phyloP scores from a whole-genome alignment of 1,140 invertebrate species.

The Choristoneura fumiferana region DNA sequence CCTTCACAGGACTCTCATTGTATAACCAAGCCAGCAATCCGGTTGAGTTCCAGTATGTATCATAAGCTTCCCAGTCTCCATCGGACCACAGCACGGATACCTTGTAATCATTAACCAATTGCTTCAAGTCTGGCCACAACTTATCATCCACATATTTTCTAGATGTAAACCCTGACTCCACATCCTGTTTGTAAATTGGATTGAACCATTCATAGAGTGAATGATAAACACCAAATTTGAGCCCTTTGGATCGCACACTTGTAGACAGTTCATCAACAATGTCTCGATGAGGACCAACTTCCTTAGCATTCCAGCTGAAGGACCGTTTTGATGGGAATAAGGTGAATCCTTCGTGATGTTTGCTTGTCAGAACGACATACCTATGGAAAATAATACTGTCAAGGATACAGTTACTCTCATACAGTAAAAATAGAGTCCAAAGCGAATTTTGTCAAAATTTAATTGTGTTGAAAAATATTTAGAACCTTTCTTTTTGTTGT shows the following conservation, averaged over 20 bases:
- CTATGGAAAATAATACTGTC: slow-evolving; percentile 68
- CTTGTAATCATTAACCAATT: slow-evolving; percentile 87
- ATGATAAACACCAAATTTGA: slow-evolving; percentile 93
- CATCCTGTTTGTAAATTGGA: slow-evolving; percentile 89
- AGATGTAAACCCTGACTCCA: slow-evolving; percentile 82
- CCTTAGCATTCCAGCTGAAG: slow-evolving; percentile 94
- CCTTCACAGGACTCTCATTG: slow-evolving; percentile 95
- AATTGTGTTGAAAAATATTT: too few relatives aligned
- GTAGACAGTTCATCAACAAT: slow-evolving; percentile 87
- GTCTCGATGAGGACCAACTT: slow-evolving; percentile 91
- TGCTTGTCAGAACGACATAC: slow-evolving; percentile 94
- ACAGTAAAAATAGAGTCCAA: too few relatives aligned
- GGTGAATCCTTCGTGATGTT: slow-evolving; percentile 96
- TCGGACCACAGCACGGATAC: slow-evolving; percentile 97
- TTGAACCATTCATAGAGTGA: slow-evolving; percentile 96
- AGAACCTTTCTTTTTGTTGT: too few relatives aligned
- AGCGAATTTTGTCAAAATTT: too few relatives aligned
- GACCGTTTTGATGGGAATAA: slow-evolving; percentile 92
- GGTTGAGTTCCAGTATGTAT: slow-evolving; percentile 90
- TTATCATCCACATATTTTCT: slow-evolving; percentile 84
- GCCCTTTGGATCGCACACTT: slow-evolving; percentile 82
- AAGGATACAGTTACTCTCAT: too few relatives aligned
- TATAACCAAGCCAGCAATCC: slow-evolving; percentile 95
- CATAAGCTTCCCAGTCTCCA: slow-evolving; percentile 91
- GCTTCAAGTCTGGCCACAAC: slow-evolving; percentile 86